These are phyloP conservation scores for Cairina moschata DNA, from an alignment of 2,113 vertebrate genomes.

Conservation along the genomic window DNA sequence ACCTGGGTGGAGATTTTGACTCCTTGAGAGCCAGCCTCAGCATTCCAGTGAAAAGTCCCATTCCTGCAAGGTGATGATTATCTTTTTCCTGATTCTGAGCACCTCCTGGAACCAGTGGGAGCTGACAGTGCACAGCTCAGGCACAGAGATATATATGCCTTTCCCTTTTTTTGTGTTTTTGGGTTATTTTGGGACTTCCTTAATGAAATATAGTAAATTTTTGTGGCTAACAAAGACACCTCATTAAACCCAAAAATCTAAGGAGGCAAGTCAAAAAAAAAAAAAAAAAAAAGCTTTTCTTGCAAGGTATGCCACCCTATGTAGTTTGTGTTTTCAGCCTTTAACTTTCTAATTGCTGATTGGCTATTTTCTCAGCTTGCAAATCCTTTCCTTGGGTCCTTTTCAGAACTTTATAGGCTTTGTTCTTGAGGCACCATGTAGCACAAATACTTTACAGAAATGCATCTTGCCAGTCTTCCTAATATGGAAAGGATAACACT, in stretches of 20 bases:
- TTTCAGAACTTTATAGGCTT: background rate
- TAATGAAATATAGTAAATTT: conserved; percentile 5
- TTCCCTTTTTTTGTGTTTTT: background rate
- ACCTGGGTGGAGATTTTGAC: conserved; percentile 39
- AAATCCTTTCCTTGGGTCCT: background rate
- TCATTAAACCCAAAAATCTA: background rate
- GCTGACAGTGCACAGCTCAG: background rate
- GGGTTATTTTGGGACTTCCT: background rate
- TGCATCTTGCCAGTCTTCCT: background rate
- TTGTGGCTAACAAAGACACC: background rate
- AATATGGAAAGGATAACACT: background rate
- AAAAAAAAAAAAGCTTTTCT: background rate
- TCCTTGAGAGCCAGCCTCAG: conserved; percentile 59
- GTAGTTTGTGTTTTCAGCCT: background rate
- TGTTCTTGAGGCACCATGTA: background rate
- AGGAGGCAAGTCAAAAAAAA: background rate
- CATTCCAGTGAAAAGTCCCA: conserved; percentile 42
- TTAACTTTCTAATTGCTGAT: background rate
- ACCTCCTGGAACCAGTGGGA: background rate
- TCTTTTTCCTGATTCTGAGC: conserved; percentile 22
- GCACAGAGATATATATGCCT: background rate
- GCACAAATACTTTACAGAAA: background rate
- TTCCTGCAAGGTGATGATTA: conserved; percentile 13
- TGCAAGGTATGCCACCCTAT: background rate
- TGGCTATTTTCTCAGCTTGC: background rate